phyloP scores from a whole-genome alignment of 2,113 vertebrate genomes.

The Macrotus californicus region DNA sequence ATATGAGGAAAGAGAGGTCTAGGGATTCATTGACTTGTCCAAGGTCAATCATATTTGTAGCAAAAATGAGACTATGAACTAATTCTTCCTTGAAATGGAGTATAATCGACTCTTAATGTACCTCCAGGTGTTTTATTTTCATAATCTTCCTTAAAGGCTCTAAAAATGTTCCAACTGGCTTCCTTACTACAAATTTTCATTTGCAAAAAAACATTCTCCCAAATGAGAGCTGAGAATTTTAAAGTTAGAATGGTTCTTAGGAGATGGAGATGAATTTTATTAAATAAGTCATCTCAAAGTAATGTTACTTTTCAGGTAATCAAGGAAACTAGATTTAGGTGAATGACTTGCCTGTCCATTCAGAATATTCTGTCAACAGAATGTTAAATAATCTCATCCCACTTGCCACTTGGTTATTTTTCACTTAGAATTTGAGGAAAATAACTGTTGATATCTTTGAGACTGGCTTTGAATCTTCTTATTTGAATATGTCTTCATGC shows the following conservation, averaged over 20 bases:
- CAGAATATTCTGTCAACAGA: slow-evolving; percentile 25
- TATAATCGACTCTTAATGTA: neutral
- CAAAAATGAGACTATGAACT: neutral
- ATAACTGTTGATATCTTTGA: slow-evolving; percentile 30
- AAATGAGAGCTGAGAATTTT: slow-evolving; percentile 9
- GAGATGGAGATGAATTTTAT: slow-evolving; percentile 11
- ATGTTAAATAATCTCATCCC: slow-evolving; percentile 1
- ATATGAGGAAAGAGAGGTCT: neutral
- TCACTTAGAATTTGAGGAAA: slow-evolving; percentile 45
- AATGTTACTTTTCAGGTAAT: slow-evolving; percentile 31
- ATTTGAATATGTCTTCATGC: slow-evolving; percentile 1
- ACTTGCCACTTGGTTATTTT: slow-evolving; percentile 29
- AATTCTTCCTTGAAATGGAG: neutral
- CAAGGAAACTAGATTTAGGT: slow-evolving; percentile 39
- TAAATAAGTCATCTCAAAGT: slow-evolving; percentile 40
- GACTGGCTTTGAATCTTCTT: slow-evolving; percentile 31
- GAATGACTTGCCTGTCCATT: slow-evolving; percentile 14
- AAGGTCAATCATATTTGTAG: neutral
- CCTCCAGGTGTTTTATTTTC: slow-evolving; percentile 3
- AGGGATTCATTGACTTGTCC: neutral
- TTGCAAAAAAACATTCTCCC: neutral
- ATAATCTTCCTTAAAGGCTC: neutral
- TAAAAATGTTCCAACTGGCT: neutral
- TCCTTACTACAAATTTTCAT: slow-evolving; percentile 20
- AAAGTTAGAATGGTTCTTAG: slow-evolving; percentile 1